Base-by-base conservation (phyloP, 2,113 vertebrate genomes). In the Promerops cafer region DNA sequence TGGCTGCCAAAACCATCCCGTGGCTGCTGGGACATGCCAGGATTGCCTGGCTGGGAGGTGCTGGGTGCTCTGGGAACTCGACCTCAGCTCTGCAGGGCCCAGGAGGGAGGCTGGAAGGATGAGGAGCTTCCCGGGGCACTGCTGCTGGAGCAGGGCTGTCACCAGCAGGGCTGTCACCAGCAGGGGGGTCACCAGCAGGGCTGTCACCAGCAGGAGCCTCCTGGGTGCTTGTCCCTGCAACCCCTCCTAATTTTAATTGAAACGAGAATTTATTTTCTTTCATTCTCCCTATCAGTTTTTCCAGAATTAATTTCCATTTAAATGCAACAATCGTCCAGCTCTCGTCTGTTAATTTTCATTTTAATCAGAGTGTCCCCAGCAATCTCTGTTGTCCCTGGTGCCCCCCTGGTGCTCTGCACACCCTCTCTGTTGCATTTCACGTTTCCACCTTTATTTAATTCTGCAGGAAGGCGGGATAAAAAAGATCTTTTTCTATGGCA, bases 61-160 rank as follows among this genome's bases (percentile, higher is more conserved):
- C 18, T 44, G 61, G 35, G 37, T 0, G 3, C 57, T 5, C 1
- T 24, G 35, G 33, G 23, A 66, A 3, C 13, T 52, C 0, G 3
- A 22, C 14, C 8, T 40, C 2, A 0, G 10, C 42, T 26, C 45
- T 30, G 65, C 1, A 2, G 64, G 21, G 45, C 3, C 4, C n/a
- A 11, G 53, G 22, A 19, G 15, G 0, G 6, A 35, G 53, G 22
- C 56, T 35, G 65, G 18, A 28, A 16, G 53, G 40, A 27, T 6
- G 10, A 42, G 72, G 52, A 64, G 26, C 28, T 20, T 60, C 80
- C 70, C 10, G 11, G 26, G 31, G 12, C 21, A 24, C 49, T 14
- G 3, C 56, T 77, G 76, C 49, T 12, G 23, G 12, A 28, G n/a
- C 33, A 64, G 7, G 57, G 35, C 26, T 65, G 85, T 30, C 35